Conservation (phyloP, 2,797 vertebrate species). For the Onychomys torridus region DNA sequence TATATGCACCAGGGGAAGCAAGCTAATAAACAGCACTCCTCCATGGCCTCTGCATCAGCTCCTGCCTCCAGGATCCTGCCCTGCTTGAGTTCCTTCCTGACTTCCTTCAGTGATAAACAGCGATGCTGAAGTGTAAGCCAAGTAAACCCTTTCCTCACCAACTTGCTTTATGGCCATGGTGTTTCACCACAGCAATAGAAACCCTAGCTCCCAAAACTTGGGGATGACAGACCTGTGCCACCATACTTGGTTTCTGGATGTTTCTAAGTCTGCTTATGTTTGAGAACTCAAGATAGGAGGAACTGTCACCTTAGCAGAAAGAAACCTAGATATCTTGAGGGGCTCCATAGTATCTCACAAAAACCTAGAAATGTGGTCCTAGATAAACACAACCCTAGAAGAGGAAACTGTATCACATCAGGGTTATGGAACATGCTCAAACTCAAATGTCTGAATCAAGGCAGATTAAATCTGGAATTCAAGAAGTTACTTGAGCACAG, state of each 20-base stretch:
- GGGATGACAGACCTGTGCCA: not conserved
- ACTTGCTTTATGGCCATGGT: not conserved
- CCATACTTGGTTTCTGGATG: not conserved
- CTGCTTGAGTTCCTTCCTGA: not conserved
- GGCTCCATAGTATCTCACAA: not conserved
- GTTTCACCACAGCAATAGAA: not conserved
- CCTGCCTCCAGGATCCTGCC: not conserved
- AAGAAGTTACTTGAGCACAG: not conserved
- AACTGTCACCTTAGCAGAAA: not conserved
- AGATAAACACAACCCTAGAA: not conserved
- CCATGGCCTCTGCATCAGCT: not conserved
- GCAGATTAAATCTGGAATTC: not conserved
- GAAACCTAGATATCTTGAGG: not conserved
- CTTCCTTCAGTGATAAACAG: not conserved
- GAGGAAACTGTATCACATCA: not conserved
- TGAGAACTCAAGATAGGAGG: not conserved
- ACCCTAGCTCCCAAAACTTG: not conserved
- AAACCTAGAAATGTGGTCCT: not conserved
- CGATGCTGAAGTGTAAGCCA: not conserved
- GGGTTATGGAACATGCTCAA: not conserved
- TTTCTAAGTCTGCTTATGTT: slow-evolving; percentile 1
- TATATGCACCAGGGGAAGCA: not conserved
- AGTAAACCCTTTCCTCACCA: not conserved
- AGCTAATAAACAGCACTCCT: not conserved
- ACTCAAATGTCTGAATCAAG: not conserved